Evolutionary conservation across 2,888 invertebrate species (phyloP).

Genomic region (Serripes groenlandicus): DNA sequence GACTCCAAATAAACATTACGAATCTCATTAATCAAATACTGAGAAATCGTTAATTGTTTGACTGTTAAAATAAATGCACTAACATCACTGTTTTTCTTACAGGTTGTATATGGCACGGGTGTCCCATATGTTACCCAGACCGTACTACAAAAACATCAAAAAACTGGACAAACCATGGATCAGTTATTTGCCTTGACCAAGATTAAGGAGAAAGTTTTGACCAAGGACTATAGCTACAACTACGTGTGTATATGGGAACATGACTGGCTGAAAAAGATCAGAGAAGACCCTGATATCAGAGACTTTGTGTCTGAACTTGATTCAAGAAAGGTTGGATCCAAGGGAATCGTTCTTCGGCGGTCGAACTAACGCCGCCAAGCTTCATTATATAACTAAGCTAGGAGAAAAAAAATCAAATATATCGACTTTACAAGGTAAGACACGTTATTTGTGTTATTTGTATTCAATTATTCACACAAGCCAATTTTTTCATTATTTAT

Average conservation of each 20-base stretch:
- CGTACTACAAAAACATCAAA: constrained; percentile 12
- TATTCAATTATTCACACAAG: too few species aligned
- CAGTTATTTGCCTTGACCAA: constrained; percentile 19
- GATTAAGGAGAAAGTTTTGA: too few species aligned
- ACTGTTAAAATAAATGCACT: too few species aligned
- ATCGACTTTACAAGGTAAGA: constrained; percentile 66
- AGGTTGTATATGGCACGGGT: constrained; percentile 39
- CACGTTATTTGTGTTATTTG: too few species aligned
- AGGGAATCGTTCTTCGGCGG: constrained; percentile 77
- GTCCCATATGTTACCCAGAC: neutral
- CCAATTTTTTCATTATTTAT: too few species aligned
- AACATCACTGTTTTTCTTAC: too few species aligned
- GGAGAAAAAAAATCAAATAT: constrained; percentile 69
- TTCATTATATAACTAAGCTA: constrained; percentile 57
- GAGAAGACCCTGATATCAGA: constrained; percentile 48
- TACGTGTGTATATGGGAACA: too few species aligned
- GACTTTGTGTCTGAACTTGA: constrained; percentile 5
- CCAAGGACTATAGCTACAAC: too few species aligned
- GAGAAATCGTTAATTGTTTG: too few species aligned
- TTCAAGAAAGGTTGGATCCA: constrained; percentile 58
- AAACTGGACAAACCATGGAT: constrained; percentile 27
- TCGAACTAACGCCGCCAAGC: constrained; percentile 67
- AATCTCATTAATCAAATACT: too few species aligned
- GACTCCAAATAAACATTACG: too few species aligned
- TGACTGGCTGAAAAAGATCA: constrained; percentile 32